These are phyloP conservation scores for Drosophila barbarae DNA, from an alignment of 2,888 invertebrate genomes.

Conservation along the genomic window DNA sequence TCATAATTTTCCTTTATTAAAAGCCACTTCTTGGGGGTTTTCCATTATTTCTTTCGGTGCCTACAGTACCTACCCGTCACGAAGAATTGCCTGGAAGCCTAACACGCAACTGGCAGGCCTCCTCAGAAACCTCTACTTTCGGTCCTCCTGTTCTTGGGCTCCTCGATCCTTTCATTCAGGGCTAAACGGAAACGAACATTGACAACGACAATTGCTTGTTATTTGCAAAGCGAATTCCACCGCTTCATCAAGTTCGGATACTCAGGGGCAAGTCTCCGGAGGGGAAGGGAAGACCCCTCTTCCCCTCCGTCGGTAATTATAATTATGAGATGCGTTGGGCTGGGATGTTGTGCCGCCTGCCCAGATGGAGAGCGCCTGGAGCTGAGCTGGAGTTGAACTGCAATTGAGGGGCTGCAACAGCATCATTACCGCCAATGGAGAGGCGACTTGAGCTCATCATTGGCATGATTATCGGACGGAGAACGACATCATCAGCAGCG, in stretches of 20 bases:
- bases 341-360: conserved; percentile 3
- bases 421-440: conserved; percentile 65
- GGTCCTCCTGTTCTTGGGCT: neutral
- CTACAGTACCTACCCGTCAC: neutral
- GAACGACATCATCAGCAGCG: conserved; percentile 65
- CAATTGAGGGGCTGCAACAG: conserved; percentile 48
- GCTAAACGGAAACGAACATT: conserved; percentile 77
- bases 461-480: conserved; percentile 67
- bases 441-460: conserved; percentile 62
- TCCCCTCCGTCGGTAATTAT: conserved; percentile 53
- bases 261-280: neutral
- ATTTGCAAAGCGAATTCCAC: conserved; percentile 74
- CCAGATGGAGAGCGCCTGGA: conserved; percentile 25
- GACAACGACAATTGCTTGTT: conserved; percentile 77
- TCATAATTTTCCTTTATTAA: neutral
- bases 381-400: conserved; percentile 15
- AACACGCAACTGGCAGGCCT: conserved; percentile 47
- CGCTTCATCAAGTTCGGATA: conserved; percentile 51
- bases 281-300: conserved; percentile 7
- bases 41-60: conserved; percentile 2
- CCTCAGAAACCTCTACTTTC: conserved; percentile 15
- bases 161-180: conserved; percentile 8
- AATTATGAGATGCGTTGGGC: conserved; percentile 61
- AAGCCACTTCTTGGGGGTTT: no score
- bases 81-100: conserved; percentile 31